Evolutionary conservation across 1,140 invertebrate genomes (phyloP), one percentile per base, ranked within the genome.

Genomic region (Pogonus chalceus): DNA sequence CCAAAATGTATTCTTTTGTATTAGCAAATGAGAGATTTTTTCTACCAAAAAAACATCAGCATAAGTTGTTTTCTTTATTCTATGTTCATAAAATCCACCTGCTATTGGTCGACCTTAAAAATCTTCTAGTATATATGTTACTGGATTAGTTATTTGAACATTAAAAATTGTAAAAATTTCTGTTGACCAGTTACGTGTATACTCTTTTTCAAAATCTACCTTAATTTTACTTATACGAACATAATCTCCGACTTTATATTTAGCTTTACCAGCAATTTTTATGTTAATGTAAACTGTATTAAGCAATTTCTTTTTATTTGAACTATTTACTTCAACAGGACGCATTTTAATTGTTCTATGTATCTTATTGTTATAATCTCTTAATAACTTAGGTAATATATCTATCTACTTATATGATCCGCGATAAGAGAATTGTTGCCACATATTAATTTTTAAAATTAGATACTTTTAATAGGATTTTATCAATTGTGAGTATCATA

Each of bases 331-430:
- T 23, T 68, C 53, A 35, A 57, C 56, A 20, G 74, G 73, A 43
- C 55, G 61, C 55, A 66, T 67, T 60, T 61, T 60, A 16, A 73
- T 74, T 14, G 65, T 72, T 49, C 67, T 35, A 68, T 76, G 72
- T 52, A 55, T 57, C 26, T 58, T 65, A 51, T 69, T 62, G 64
- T 77, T 76, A 56, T 76, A 76, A 23, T 60, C 48, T 18, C 63
- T 12, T 14, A 71, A 58, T 16, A 76, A 23, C 39, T 71, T 49
- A 18, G 54, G 43, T 46, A 75, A 59, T 2, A 66, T 63, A 59
- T 69, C 55, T 1, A 70, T 56, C 62, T 69, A 77, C 37, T 67
- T 67, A 53, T 70, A 64, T 22, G 26, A 31, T 14, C 26, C 14
- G 14, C 26, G 26, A n/a, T n/a, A n/a, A n/a, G n/a, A n/a, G n/a